Conservation (phyloP, 2,113 vertebrate species). For the Odocoileus hemionus region DNA sequence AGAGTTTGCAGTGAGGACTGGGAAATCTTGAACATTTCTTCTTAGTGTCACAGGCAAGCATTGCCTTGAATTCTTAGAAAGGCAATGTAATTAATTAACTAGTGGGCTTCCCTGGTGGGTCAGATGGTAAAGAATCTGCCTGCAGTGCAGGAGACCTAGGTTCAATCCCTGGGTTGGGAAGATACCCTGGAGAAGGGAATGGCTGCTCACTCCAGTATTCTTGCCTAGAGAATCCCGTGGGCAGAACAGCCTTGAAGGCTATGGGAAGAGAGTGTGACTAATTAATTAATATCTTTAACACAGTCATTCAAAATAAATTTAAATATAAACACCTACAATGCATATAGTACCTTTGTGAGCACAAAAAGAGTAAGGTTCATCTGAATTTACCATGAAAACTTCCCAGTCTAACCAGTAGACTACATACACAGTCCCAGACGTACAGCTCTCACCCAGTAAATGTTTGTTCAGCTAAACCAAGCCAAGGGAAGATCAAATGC, state of each 20-base stretch:
- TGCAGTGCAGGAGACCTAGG: not conserved
- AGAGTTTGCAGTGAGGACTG: not conserved
- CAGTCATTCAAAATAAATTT: not conserved
- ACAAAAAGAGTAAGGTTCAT: not conserved
- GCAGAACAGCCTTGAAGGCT: not conserved
- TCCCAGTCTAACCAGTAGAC: not conserved
- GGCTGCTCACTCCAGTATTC: not conserved
- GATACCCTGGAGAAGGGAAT: not conserved
- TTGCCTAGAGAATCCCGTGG: not conserved
- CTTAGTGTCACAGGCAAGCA: not conserved
- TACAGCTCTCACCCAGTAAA: not conserved
- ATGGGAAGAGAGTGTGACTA: not conserved
- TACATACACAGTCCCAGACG: not conserved
- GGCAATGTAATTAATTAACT: not conserved
- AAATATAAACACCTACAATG: not conserved
- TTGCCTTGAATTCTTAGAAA: not conserved
- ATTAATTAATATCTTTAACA: not conserved
- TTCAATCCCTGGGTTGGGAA: not conserved
- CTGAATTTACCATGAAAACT: not conserved
- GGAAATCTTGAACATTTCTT: not conserved
- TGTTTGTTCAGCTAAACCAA: not conserved
- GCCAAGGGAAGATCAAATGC: not conserved
- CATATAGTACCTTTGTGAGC: not conserved
- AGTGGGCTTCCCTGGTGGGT: not conserved
- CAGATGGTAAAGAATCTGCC: not conserved